Conservation (phyloP, 1,140 invertebrate genomes). For the Pygmarrhopalites habei region DNA sequence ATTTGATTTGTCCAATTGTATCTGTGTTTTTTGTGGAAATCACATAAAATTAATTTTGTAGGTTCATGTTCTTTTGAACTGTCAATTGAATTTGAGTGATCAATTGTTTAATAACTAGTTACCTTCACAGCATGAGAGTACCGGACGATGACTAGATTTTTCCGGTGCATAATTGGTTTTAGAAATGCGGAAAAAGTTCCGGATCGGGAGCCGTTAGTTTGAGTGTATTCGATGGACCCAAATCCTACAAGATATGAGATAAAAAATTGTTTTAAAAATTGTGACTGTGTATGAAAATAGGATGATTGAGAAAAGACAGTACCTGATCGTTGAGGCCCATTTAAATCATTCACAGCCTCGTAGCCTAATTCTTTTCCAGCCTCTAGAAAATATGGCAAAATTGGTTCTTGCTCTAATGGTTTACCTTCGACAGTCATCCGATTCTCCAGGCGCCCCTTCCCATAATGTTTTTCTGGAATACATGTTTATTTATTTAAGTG, state of each 20-base stretch:
- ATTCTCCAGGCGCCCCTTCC: not conserved
- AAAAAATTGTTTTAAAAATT: not conserved
- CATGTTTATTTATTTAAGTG: not conserved
- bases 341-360: not conserved
- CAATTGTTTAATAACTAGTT: no score
- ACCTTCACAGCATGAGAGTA: not conserved
- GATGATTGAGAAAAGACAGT: not conserved
- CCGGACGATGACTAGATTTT: not conserved
- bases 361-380: not conserved
- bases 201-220: not conserved
- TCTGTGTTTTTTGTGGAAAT: no score
- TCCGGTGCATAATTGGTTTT: not conserved
- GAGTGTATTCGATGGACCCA: not conserved
- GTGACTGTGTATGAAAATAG: not conserved
- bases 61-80: no score
- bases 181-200: not conserved
- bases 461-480: conserved; percentile 5
- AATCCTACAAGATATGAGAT: not conserved
- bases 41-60: not conserved
- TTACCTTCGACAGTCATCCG: not conserved
- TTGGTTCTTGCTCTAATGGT: not conserved
- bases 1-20: conserved; percentile 10
- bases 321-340: not conserved
- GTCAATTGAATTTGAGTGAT: no score
- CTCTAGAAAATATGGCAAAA: not conserved